Evolutionary conservation across 2,113 vertebrate genomes (phyloP).

Genomic region (Misgurnus anguillicaudatus): DNA sequence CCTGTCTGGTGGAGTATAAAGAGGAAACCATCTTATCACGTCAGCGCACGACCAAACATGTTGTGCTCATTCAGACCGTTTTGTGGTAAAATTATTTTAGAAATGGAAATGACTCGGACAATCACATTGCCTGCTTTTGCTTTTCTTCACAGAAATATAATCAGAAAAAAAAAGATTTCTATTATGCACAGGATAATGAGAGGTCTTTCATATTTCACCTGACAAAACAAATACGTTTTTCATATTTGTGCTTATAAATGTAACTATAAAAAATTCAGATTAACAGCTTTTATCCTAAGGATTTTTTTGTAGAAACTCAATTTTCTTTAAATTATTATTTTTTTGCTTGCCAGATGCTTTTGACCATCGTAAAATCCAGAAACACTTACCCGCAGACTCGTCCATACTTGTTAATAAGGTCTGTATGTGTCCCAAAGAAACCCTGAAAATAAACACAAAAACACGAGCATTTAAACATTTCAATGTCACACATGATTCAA

Average conservation of each 20-base stretch:
- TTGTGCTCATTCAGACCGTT: neutral
- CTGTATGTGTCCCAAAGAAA: constrained; percentile 73
- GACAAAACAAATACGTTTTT: constrained; percentile 9
- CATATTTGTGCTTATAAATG: constrained; percentile 7
- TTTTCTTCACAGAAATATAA: constrained; percentile 6
- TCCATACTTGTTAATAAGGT: constrained; percentile 70
- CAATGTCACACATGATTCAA: constrained; percentile 6
- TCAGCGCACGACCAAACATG: neutral
- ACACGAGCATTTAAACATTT: neutral
- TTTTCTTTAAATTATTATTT: neutral
- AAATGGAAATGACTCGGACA: constrained; percentile 29
- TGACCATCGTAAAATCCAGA: neutral
- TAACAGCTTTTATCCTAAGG: neutral
- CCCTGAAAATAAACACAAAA: constrained; percentile 68
- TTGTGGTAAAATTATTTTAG: constrained; percentile 28
- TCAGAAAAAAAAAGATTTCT: constrained; percentile 10
- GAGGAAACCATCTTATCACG: neutral
- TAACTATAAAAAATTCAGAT: neutral
- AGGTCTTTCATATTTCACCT: constrained; percentile 22
- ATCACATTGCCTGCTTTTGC: constrained; percentile 10
- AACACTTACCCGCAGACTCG: constrained; percentile 53
- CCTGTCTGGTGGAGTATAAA: neutral
- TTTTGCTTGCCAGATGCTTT: neutral
- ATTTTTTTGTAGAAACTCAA: neutral
- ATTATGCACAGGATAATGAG: constrained; percentile 12